phyloP scores from a whole-genome alignment of 1,140 invertebrate genomes.

The Lepidostoma basale region DNA sequence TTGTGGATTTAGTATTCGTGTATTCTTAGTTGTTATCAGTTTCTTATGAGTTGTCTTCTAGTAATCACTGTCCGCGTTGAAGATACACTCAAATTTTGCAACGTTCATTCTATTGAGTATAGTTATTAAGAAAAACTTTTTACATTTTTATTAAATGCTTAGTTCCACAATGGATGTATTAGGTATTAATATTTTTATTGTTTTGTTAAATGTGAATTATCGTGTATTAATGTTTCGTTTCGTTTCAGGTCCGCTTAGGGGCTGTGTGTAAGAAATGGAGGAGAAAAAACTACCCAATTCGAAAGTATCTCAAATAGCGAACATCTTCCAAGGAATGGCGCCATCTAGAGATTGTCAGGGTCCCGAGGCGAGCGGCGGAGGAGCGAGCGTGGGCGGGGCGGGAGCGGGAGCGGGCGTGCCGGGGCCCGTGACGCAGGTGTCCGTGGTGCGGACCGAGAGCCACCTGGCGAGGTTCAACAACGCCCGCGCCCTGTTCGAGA shows the following conservation, averaged over 20 bases:
- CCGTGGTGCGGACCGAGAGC: conserved; percentile 85
- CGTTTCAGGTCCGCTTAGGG: conserved; percentile 42
- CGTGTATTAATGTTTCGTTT: background rate
- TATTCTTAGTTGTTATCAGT: background rate
- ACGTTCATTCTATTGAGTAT: too few species aligned
- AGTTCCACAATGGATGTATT: too few species aligned
- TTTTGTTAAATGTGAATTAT: too few species aligned
- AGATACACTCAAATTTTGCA: too few species aligned
- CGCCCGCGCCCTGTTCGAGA: conserved; percentile 90
- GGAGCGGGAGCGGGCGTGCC: conserved; percentile 50
- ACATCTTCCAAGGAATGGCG: conserved; percentile 77
- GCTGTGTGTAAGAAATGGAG: conserved; percentile 58
- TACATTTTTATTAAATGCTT: too few species aligned
- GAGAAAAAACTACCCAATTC: conserved; percentile 72
- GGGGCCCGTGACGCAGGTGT: too few species aligned
- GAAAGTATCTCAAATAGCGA: conserved; percentile 89
- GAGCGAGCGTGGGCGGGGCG: conserved; percentile 56
- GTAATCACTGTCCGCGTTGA: too few species aligned
- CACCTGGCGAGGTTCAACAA: conserved; percentile 90
- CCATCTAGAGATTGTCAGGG: conserved; percentile 52
- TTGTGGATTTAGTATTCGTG: background rate
- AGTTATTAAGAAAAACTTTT: too few species aligned
- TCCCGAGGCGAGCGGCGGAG: conserved; percentile 47
- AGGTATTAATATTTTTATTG: too few species aligned
- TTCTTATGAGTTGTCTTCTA: background rate